phyloP scores from a whole-genome alignment of 2,113 vertebrate species.

The Neomonachus schauinslandi region DNA sequence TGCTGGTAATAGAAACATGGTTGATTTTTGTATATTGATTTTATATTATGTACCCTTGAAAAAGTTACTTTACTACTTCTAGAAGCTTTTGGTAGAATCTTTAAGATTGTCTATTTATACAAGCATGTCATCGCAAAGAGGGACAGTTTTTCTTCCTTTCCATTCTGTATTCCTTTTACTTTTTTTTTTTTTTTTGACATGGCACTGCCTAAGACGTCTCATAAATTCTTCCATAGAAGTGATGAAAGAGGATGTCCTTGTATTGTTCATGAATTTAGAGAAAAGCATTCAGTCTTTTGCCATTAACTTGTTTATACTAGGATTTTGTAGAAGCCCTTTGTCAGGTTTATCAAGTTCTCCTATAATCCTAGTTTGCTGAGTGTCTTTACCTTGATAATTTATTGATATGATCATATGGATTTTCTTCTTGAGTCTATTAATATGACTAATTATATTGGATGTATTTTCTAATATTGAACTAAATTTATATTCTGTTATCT shows the following conservation, averaged over 20 bases:
- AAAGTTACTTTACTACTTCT: neutral
- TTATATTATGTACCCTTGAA: neutral
- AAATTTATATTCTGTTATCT: neutral
- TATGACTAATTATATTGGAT: neutral
- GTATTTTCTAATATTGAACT: neutral
- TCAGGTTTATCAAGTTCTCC: neutral
- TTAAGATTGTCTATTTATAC: neutral
- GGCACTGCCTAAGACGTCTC: neutral
- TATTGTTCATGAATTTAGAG: neutral
- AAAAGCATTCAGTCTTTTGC: neutral
- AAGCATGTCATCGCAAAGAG: neutral
- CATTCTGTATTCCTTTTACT: neutral
- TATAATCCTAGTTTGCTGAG: neutral
- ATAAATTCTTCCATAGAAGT: neutral
- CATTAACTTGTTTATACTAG: neutral
- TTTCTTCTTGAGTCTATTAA: neutral
- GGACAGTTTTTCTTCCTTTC: neutral
- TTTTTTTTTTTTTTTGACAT: neutral
- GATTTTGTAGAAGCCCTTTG: neutral
- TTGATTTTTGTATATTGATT: neutral
- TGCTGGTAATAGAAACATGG: neutral
- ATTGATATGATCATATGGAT: neutral
- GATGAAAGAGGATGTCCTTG: neutral
- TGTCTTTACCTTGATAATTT: neutral
- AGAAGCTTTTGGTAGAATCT: neutral